Conservation (phyloP, 2,888 invertebrate species). For the Opisthograptis luteolata region DNA sequence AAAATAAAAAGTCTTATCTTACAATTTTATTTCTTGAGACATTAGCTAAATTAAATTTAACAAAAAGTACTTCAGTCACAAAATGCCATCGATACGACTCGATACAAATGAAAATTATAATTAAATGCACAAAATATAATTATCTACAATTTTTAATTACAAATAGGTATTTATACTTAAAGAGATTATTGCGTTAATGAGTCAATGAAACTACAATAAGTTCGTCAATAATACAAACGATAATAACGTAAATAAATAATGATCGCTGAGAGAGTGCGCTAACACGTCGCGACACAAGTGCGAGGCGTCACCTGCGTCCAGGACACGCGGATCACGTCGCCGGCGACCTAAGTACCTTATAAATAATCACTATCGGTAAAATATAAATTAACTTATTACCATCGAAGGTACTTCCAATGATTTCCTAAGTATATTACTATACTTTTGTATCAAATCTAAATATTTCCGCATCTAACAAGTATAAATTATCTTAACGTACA, state of each 20-base stretch:
- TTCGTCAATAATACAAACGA: slow-evolving; percentile 23
- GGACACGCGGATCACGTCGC: not conserved
- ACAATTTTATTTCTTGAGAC: slow-evolving; percentile 37
- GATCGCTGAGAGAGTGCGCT: slow-evolving; percentile 15
- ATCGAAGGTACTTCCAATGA: slow-evolving; percentile 14
- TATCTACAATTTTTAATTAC: slow-evolving; percentile 45
- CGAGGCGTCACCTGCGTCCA: not conserved
- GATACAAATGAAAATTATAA: slow-evolving; percentile 46
- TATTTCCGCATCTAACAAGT: slow-evolving; percentile 51
- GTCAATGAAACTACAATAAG: slow-evolving; percentile 38
- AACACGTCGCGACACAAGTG: not conserved
- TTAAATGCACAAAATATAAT: slow-evolving; percentile 60
- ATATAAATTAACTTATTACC: slow-evolving; percentile 36
- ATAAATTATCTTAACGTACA: slow-evolving; percentile 47
- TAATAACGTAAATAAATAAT: slow-evolving; percentile 44
- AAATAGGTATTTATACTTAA: slow-evolving; percentile 38
- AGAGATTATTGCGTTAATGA: slow-evolving; percentile 49
- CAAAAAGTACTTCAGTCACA: slow-evolving; percentile 55
- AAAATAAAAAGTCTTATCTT: slow-evolving; percentile 9
- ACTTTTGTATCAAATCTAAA: slow-evolving; percentile 64
- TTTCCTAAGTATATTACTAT: slow-evolving; percentile 36
- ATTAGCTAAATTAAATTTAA: slow-evolving; percentile 52
- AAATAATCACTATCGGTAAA: slow-evolving; percentile 34
- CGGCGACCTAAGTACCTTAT: slow-evolving; percentile 6
- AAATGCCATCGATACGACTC: slow-evolving; percentile 44